Evolutionary conservation across 92 coral and sea anemone genomes (phyloP).

Genomic region (Ricordea florida): DNA sequence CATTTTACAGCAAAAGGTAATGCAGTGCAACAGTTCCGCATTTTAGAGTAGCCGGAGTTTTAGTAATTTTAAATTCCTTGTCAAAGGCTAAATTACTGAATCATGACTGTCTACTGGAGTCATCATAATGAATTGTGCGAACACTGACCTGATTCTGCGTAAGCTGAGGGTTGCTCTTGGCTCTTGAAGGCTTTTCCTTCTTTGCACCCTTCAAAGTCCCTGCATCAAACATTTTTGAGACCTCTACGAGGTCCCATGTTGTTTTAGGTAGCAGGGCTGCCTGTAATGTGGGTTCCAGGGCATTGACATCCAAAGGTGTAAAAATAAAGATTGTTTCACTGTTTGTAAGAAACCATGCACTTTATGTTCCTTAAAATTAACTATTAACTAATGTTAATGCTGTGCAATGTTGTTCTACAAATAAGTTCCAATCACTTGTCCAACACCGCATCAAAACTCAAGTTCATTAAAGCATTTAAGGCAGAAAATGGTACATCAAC

Average conservation of each 20-base stretch:
- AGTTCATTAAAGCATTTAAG: conserved; percentile 3
- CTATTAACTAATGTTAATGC: background rate
- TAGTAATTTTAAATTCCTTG: too few species aligned
- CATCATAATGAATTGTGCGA: background rate
- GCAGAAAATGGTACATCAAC: conserved; percentile 16
- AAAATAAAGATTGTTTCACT: background rate
- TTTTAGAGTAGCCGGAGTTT: too few species aligned
- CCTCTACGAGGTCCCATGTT: background rate
- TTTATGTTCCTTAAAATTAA: background rate
- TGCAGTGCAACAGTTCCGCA: too few species aligned
- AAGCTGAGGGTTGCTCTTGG: background rate
- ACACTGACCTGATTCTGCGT: conserved; percentile 17
- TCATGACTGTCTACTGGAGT: background rate
- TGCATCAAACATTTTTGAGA: background rate
- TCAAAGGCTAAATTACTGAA: too few species aligned
- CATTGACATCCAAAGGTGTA: background rate
- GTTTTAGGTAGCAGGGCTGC: background rate
- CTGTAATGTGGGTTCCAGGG: background rate
- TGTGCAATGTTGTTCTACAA: background rate
- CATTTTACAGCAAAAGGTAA: too few species aligned
- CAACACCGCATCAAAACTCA: conserved; percentile 17
- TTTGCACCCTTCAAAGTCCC: background rate
- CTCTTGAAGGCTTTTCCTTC: conserved; percentile 1
- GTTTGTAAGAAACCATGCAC: background rate
- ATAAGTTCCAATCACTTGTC: too few species aligned